Evolutionary conservation across 2,797 vertebrate species (phyloP).

Genomic region (Erpetoichthys calabaricus): DNA sequence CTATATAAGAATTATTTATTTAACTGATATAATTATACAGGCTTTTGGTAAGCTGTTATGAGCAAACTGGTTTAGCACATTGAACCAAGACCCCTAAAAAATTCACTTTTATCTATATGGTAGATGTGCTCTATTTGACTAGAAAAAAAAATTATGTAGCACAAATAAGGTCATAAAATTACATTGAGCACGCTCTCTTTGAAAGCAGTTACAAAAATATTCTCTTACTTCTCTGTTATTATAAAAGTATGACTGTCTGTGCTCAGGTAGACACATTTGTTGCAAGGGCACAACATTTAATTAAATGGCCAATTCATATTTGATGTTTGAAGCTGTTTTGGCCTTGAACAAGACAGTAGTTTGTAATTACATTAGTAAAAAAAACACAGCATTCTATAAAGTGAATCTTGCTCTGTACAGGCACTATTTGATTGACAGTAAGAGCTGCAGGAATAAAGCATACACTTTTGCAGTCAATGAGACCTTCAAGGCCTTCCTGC

Average conservation of each 20-base stretch:
- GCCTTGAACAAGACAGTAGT: constrained; percentile 16
- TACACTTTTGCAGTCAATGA: constrained; percentile 57
- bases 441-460: constrained; percentile 46
- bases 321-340: constrained; percentile 20
- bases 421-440: constrained; percentile 52
- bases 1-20: too few relatives aligned
- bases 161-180: too few relatives aligned
- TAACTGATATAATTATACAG: too few relatives aligned
- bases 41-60: too few relatives aligned
- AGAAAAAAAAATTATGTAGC: too few relatives aligned
- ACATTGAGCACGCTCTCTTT: too few relatives aligned
- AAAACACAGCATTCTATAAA: constrained; percentile 11
- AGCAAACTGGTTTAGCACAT: too few relatives aligned
- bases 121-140: too few relatives aligned
- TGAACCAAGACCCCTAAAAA: too few relatives aligned
- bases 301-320: constrained; percentile 12
- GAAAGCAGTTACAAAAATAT: too few relatives aligned
- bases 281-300: constrained; percentile 24
- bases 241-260: background rate
- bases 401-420: constrained; percentile 15
- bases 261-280: constrained; percentile 18
- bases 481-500: constrained; percentile 57
- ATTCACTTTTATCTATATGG: too few relatives aligned
- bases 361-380: constrained; percentile 16
- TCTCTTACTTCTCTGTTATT: too few relatives aligned